These are phyloP conservation scores for Oryzias sinensis DNA, from an alignment of 2,797 vertebrate species.

Conservation along the genomic window DNA sequence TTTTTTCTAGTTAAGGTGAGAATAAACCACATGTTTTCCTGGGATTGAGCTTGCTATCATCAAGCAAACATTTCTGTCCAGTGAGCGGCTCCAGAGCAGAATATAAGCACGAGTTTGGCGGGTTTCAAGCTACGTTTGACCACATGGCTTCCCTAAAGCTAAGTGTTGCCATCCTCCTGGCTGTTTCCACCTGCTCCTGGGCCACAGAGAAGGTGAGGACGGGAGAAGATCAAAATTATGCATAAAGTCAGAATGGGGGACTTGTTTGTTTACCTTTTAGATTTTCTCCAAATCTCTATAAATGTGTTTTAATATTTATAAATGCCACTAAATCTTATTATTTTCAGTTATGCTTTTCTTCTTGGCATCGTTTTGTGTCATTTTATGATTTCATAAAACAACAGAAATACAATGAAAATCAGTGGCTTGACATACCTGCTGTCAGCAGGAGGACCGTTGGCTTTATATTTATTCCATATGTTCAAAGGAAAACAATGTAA, in stretches of 20 bases:
- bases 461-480: too few relatives aligned
- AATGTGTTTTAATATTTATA: too few relatives aligned
- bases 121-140: slow-evolving; percentile 3
- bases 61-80: not conserved
- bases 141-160: slow-evolving; percentile 57
- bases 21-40: slow-evolving; percentile 38
- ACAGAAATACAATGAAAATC: too few relatives aligned
- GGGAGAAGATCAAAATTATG: not conserved
- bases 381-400: too few relatives aligned
- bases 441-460: too few relatives aligned
- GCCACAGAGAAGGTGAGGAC: slow-evolving; percentile 50
- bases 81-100: not conserved
- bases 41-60: slow-evolving; percentile 27
- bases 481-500: too few relatives aligned
- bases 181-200: slow-evolving; percentile 27
- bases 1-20: slow-evolving; percentile 20
- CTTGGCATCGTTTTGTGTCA: too few relatives aligned
- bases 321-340: too few relatives aligned
- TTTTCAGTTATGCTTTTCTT: too few relatives aligned
- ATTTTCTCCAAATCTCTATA: not conserved
- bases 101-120: slow-evolving; percentile 21
- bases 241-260: too few relatives aligned
- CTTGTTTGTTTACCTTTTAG: not conserved
- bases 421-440: too few relatives aligned
- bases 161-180: slow-evolving; percentile 37